These are phyloP conservation scores for Eudemis profundana DNA, from an alignment of 2,888 invertebrate genomes.

Conservation along the genomic window DNA sequence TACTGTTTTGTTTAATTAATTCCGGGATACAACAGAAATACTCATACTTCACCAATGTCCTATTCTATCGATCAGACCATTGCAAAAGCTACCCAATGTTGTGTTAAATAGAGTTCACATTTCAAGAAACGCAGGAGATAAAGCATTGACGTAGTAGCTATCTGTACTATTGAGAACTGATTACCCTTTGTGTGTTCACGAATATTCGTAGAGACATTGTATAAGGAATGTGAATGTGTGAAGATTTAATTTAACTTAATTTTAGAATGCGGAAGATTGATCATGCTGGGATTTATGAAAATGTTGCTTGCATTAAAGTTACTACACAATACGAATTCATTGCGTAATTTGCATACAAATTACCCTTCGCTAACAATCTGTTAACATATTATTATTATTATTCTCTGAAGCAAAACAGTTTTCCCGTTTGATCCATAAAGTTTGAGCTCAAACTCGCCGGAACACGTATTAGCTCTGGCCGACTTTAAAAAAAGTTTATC, in stretches of 20 bases:
- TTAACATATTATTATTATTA: background rate
- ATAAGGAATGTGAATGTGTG: background rate
- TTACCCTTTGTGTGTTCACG: conserved; percentile 21
- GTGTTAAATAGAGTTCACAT: background rate
- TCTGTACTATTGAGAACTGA: conserved; percentile 28
- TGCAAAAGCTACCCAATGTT: background rate
- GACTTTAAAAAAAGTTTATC: conserved; percentile 24
- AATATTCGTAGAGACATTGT: conserved; percentile 6
- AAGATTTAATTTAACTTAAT: background rate
- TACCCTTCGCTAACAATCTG: background rate
- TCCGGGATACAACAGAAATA: conserved; percentile 33
- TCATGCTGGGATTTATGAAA: too few species aligned
- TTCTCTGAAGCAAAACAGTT: background rate
- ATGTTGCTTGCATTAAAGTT: too few species aligned
- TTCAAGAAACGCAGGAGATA: background rate
- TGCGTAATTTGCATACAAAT: background rate
- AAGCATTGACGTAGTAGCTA: background rate
- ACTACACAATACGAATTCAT: too few species aligned
- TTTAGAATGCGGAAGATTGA: background rate
- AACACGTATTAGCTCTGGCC: conserved; percentile 19
- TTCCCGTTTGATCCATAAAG: background rate
- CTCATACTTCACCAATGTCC: conserved; percentile 3
- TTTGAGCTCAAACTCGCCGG: conserved; percentile 15
- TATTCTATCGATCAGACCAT: background rate
- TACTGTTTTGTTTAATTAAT: conserved; percentile 54